These are phyloP conservation scores for Caloenas nicobarica DNA, from an alignment of 2,113 vertebrate genomes.

Conservation along the genomic window DNA sequence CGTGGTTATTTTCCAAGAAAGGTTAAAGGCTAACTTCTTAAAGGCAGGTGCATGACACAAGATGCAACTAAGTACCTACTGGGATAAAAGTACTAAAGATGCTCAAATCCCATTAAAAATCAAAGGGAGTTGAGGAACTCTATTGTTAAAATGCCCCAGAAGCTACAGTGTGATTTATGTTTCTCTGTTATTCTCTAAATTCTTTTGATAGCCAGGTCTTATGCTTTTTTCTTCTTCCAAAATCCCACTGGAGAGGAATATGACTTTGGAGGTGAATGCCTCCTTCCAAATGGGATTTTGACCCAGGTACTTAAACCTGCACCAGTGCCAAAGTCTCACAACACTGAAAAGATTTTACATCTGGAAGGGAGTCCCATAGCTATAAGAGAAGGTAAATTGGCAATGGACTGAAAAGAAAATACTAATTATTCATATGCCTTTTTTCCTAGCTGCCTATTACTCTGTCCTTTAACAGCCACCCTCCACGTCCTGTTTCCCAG, in stretches of 20 bases:
- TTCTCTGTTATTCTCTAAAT: neutral
- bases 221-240: neutral
- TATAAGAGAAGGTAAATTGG: neutral
- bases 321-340: neutral
- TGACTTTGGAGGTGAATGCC: neutral
- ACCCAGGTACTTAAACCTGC: neutral
- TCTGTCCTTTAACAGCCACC: constrained; percentile 26
- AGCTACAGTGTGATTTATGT: neutral
- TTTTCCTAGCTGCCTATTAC: constrained; percentile 1
- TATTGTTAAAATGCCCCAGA: neutral
- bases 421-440: neutral
- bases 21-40: neutral
- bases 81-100: neutral
- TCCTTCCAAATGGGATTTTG: neutral
- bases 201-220: neutral
- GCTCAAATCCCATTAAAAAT: neutral
- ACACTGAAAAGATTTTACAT: neutral
- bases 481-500: constrained; percentile 1
- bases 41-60: neutral
- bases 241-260: neutral
- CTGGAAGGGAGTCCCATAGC: neutral
- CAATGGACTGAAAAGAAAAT: neutral
- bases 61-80: neutral
- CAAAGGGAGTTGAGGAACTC: neutral
- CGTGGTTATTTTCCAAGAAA: neutral